These are phyloP conservation scores for Apteryx mantelli DNA, from an alignment of 2,113 vertebrate species.

Conservation along the genomic window DNA sequence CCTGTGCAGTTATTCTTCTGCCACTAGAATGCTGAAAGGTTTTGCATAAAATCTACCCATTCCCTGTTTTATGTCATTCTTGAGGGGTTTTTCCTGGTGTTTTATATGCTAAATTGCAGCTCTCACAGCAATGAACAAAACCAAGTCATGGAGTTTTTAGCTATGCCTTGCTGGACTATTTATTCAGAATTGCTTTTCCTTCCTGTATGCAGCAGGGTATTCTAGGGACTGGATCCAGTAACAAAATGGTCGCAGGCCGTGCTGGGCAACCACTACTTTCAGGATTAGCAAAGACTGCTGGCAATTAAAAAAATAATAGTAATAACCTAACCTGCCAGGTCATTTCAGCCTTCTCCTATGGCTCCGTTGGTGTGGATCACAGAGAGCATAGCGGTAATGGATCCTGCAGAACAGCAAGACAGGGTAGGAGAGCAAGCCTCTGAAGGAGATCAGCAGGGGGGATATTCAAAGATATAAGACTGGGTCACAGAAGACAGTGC, in stretches of 20 bases:
- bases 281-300: background rate
- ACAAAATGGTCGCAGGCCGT: background rate
- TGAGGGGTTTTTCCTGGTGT: background rate
- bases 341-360: background rate
- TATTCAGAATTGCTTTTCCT: background rate
- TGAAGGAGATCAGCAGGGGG: background rate
- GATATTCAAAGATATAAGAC: conserved; percentile 30
- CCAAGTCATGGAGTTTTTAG: background rate
- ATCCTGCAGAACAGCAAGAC: background rate
- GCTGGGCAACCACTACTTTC: background rate
- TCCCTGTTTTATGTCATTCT: background rate
- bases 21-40: conserved; percentile 3
- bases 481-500: conserved; percentile 37
- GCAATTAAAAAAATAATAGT: background rate
- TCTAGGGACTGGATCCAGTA: background rate
- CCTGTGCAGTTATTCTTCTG: background rate
- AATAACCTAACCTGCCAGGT: background rate
- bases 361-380: background rate
- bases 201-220: background rate
- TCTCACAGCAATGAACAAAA: background rate
- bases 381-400: background rate
- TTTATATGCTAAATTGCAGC: background rate
- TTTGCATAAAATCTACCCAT: background rate
- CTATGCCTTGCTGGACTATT: background rate
- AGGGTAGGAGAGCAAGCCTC: background rate